A percentile compares a stretch with the other conserved stretches of the same genome.
Conservation (phyloP, 2,797 vertebrate species). For the Gymnodraco acuticeps region DNA sequence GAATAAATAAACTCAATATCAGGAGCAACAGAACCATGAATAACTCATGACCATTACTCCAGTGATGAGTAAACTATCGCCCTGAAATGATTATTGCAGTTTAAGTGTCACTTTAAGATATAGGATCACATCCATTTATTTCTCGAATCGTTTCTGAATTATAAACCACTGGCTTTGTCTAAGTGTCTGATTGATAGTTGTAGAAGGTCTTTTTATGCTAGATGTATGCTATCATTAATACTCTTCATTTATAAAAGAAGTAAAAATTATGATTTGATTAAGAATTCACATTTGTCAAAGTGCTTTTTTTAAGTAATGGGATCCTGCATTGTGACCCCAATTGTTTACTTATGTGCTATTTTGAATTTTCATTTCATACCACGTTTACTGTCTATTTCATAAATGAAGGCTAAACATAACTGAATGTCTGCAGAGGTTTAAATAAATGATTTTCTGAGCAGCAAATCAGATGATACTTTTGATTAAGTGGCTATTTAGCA, state of each 20-base stretch:
- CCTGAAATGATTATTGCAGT: conserved; percentile 37
- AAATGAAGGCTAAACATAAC: not conserved
- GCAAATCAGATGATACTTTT: not conserved
- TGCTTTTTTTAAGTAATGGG: not conserved
- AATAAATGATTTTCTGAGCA: conserved; percentile 1
- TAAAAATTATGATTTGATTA: not conserved
- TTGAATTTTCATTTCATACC: not conserved
- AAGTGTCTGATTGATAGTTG: conserved; percentile 8
- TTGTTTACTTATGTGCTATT: not conserved
- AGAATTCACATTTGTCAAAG: not conserved
- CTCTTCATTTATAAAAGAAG: not conserved
- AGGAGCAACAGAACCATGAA: conserved; percentile 17
- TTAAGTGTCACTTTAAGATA: conserved; percentile 37
- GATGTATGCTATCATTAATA: conserved; percentile 9
- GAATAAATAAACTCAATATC: conserved; percentile 15
- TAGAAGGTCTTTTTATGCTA: not conserved
- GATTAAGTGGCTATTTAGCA: not conserved
- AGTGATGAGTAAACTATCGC: conserved; percentile 27
- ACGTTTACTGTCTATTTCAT: not conserved
- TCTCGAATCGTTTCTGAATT: conserved; percentile 29
- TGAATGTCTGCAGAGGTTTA: not conserved
- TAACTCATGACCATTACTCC: conserved; percentile 33
- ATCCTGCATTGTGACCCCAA: not conserved
- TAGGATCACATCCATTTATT: conserved; percentile 27
- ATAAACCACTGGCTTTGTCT: conserved; percentile 8